Base-by-base conservation (phyloP, 2,797 vertebrate species). In the Morus bassanus region DNA sequence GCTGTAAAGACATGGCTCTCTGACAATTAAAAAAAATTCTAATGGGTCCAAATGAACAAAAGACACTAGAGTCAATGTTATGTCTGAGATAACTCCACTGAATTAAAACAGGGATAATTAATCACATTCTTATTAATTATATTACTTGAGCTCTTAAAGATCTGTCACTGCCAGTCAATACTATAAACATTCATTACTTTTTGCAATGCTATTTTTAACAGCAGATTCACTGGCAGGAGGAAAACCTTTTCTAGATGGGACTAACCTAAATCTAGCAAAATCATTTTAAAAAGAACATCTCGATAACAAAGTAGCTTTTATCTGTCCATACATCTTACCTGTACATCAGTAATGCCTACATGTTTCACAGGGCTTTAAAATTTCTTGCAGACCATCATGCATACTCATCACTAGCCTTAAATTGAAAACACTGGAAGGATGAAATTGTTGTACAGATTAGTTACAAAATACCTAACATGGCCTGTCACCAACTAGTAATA, bases 301-400 rank as follows among this genome's bases (percentile, higher is more conserved):
- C 59, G 22, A 54, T 63, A 89, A 87, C 37, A 74, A 90, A 90
- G 69, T 84, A 53, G 50, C 19, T 90, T 92, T 96, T 95, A 54
- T 91, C 67, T 69, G 8, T 67, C 70, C 18, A 10, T 92, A 63
- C 31, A 33, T 90, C 63, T 88, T 74, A 73, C 43, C 35, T 63
- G 8, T 72, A 37, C 35, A 31, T 28, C 46, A 51, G 46, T 27
- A 91, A 61, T 35, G 19, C 17, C 37, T 76, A 1, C 33, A 28
- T 41, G 25, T 67, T 78, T 85, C 67, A 78, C 9, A 39, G 23
- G 46, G 33, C n/a, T 75, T 81, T 59, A 68, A 10, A n/a, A 13
- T 54, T 68, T 80, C 45, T 76, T 63, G 46, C 31, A 80, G 37
- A 35, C 6, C 30, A 30, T 54, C 17, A 9, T 7, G 27, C 24